Evolutionary conservation across 1,140 invertebrate species (phyloP).

Genomic region (Diprion similis): DNA sequence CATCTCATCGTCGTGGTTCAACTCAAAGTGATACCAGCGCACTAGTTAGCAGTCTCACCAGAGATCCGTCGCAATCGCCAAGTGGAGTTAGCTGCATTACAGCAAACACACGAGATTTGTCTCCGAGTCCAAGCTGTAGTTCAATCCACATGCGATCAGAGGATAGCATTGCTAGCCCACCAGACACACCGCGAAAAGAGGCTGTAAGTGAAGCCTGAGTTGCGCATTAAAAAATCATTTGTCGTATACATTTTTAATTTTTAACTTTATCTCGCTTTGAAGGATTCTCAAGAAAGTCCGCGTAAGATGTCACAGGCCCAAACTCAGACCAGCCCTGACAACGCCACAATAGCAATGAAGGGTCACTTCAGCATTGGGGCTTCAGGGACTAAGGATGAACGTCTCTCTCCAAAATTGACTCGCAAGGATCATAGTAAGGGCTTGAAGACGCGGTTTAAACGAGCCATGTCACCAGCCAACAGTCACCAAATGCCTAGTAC

Average conservation of each 20-base stretch:
- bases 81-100: constrained; percentile 57
- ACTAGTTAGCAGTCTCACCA: constrained; percentile 68
- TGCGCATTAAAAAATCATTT: constrained; percentile 15
- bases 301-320: constrained; percentile 72
- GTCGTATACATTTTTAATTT: constrained; percentile 16
- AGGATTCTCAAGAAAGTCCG: constrained; percentile 58
- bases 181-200: constrained; percentile 60
- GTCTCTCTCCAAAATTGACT: constrained; percentile 69
- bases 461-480: constrained; percentile 69
- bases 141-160: constrained; percentile 65
- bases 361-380: constrained; percentile 70
- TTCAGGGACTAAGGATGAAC: constrained; percentile 62
- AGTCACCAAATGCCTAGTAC: constrained; percentile 53
- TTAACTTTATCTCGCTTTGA: constrained; percentile 18
- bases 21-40: constrained; percentile 73
- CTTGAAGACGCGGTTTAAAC: constrained; percentile 63
- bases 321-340: constrained; percentile 80
- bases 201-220: constrained; percentile 42
- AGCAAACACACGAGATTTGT: constrained; percentile 65
- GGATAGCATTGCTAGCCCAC: constrained; percentile 59
- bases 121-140: constrained; percentile 68
- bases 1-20: constrained; percentile 63
- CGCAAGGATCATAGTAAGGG: constrained; percentile 66
- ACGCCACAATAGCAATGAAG: constrained; percentile 59
- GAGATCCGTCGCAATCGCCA: constrained; percentile 67